Evolutionary conservation across 2,113 vertebrate species (phyloP), one percentile per base, ranked within the genome.

Genomic region (Probosciger aterrimus): DNA sequence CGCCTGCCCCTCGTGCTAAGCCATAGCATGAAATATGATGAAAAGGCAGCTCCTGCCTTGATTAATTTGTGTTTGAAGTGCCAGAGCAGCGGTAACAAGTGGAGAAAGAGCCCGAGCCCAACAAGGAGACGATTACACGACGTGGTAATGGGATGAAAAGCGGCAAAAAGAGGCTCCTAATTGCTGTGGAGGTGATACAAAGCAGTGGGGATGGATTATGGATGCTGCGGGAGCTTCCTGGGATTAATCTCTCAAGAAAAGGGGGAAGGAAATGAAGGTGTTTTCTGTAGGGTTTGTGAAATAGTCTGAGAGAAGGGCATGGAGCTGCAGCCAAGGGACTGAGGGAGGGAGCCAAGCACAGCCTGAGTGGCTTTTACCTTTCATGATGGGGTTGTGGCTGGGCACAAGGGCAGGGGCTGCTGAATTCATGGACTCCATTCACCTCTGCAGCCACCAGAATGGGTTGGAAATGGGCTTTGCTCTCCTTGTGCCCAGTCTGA

Each of bases 101-200:
- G n/a, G 74, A 69, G 53, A 62, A 77, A 5, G 60, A 52, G 25
- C 2, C 24, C 0, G 3, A 49, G 70, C 18, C 0, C 0, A 49
- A 47, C 0, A 0, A 9, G 1, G 33, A 30, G 79, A 14, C 0
- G 3, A 3, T 59, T 19, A 22, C 6, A 5, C 0, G 20, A 59
- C 25, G 5, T 2, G 3, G 37, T 69, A 7, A 10, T 8, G 4
- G 46, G 68, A 25, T 75, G 75, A 46, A 44, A 80, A 53, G 69
- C 37, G n/a, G 57, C 52, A 44, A 35, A 35, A 64, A 59, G 1
- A 9, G 46, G 33, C 6, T 18, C 65, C 76, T 55, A 3, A 24
- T 33, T 27, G 63, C 59, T 68, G 63, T 59, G 67, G 63, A 14
- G 52, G 9, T 37, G 64, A 4, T 15, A 20, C 35, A 19, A 14